Percentiles rank a stretch among this genome's conserved stretches.
Evolutionary conservation across 2,113 vertebrate genomes (phyloP).

Genomic region (Cochlearius cochlearius): DNA sequence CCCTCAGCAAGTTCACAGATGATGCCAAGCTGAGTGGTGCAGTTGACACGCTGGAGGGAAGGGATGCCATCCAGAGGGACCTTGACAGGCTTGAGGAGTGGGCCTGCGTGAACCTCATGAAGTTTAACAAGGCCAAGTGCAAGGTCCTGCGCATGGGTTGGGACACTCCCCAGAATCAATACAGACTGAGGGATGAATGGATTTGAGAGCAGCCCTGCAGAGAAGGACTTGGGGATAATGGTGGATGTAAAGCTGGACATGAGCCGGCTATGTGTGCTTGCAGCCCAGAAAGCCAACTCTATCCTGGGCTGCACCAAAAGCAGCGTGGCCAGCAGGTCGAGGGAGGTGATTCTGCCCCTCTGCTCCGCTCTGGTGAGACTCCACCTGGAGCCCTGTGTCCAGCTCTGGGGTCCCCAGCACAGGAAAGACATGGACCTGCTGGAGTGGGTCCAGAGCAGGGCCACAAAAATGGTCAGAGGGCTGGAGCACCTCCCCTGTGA

Average conservation of each 20-base stretch:
- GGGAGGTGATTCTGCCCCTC: background rate
- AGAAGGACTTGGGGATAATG: background rate
- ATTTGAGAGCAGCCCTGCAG: background rate
- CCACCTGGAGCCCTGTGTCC: background rate
- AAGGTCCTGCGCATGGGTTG: background rate
- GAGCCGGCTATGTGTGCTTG: rapidly evolving
- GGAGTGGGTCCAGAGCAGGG: background rate
- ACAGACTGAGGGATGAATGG: background rate
- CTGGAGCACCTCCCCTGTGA: background rate
- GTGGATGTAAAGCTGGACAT: background rate
- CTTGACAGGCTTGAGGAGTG: background rate
- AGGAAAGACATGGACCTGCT: background rate
- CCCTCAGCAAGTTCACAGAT: rapidly evolving
- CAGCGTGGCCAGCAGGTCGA: rapidly evolving
- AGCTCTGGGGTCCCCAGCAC: background rate
- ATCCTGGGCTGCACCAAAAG: background rate
- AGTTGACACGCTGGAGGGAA: rapidly evolving
- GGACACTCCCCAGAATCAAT: rapidly evolving
- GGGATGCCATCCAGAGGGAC: background rate
- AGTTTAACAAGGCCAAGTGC: background rate
- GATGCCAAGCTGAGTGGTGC: background rate
- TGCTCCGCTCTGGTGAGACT: background rate
- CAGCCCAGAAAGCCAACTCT: background rate
- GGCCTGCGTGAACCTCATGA: background rate
- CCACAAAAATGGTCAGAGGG: background rate